Percentiles rank a stretch among this genome's conserved stretches.
Evolutionary conservation across 2,113 vertebrate species (phyloP).

Genomic region (Dromaius novaehollandiae): DNA sequence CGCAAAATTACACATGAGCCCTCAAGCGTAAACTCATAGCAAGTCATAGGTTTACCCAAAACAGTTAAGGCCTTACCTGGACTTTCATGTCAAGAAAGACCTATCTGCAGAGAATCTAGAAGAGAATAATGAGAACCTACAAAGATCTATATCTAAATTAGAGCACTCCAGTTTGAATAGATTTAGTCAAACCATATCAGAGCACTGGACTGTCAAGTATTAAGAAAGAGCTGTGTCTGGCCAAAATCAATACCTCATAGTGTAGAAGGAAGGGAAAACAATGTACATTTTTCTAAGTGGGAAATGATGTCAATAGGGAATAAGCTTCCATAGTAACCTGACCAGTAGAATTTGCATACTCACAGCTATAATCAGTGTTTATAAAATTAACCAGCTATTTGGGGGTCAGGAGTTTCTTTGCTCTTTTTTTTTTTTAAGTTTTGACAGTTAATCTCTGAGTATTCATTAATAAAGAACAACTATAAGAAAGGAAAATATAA

Average conservation of each 20-base stretch:
- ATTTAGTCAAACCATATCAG: background rate
- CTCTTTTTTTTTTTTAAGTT: background rate
- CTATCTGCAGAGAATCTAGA: background rate
- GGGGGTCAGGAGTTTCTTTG: background rate
- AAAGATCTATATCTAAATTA: background rate
- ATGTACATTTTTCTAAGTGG: background rate
- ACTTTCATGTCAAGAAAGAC: background rate
- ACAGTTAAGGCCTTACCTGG: background rate
- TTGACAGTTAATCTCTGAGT: background rate
- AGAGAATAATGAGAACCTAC: background rate
- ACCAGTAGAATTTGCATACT: background rate
- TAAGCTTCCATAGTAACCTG: background rate
- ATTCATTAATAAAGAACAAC: background rate
- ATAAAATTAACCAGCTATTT: background rate
- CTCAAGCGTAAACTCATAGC: background rate
- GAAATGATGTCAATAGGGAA: background rate
- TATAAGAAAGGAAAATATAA: background rate
- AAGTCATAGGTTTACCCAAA: background rate
- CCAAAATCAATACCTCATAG: background rate
- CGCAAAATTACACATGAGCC: background rate
- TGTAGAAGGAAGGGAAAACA: background rate
- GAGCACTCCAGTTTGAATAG: background rate
- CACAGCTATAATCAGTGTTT: background rate
- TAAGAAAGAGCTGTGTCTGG: background rate
- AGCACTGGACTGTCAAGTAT: background rate